Conservation (phyloP, 2,888 invertebrate species). For the Chymomyza amoena region DNA sequence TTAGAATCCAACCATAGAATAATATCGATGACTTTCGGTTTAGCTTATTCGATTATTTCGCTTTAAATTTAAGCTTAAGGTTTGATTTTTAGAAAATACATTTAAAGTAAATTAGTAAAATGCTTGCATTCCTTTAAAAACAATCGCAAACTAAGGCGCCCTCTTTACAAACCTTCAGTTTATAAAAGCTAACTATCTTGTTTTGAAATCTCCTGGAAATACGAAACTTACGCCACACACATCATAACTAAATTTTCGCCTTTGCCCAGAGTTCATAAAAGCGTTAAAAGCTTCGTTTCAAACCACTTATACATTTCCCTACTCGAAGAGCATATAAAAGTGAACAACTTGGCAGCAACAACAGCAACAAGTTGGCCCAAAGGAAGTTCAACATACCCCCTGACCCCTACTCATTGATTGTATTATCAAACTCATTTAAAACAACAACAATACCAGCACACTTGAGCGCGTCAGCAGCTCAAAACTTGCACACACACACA, state of each 20-base stretch:
- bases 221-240: no score
- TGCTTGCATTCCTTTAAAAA: no score
- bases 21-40: no score
- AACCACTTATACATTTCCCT: neutral
- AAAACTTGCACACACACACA: neutral
- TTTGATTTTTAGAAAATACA: no score
- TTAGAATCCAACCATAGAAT: no score
- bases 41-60: no score
- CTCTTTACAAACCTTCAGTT: no score
- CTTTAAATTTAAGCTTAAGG: no score
- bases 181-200: no score
- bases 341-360: neutral
- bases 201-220: neutral
- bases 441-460: neutral
- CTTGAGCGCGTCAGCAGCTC: neutral
- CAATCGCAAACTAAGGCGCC: no score
- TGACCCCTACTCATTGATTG: neutral
- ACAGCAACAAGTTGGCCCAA: neutral
- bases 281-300: neutral
- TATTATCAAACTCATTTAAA: constrained; percentile 1
- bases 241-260: no score
- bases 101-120: no score
- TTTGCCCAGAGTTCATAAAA: neutral
- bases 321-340: neutral
- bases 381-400: neutral